Percentiles rank a stretch among this genome's conserved stretches.
Evolutionary conservation across 1,140 invertebrate genomes (phyloP).

Genomic region (Maniola jurtina): DNA sequence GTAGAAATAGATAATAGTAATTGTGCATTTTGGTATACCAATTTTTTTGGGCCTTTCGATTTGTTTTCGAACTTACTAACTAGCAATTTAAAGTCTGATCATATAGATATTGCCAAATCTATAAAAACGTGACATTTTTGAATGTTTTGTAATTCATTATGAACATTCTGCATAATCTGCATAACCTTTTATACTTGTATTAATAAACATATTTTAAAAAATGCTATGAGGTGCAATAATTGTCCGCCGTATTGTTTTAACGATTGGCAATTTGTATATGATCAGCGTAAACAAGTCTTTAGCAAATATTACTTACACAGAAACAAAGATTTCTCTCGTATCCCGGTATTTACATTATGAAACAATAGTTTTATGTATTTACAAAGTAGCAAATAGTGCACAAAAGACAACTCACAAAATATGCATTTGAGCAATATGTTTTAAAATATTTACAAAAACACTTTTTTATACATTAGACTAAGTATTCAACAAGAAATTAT

Average conservation of each 20-base stretch:
- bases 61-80: slow-evolving; percentile 53
- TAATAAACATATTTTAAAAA: background rate
- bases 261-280: background rate
- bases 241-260: background rate
- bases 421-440: slow-evolving; percentile 78
- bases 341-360: slow-evolving; percentile 58
- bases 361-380: slow-evolving; percentile 58
- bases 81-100: slow-evolving; percentile 45
- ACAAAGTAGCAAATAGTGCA: slow-evolving; percentile 75
- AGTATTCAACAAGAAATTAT: slow-evolving; percentile 40
- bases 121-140: background rate
- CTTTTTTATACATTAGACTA: slow-evolving; percentile 53
- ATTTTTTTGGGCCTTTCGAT: slow-evolving; percentile 69
- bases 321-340: slow-evolving; percentile 53
- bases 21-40: slow-evolving; percentile 72
- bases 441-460: slow-evolving; percentile 75
- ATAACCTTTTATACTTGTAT: too few relatives aligned
- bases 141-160: too few relatives aligned
- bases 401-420: slow-evolving; percentile 77
- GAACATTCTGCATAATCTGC: too few relatives aligned
- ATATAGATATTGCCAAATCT: slow-evolving; percentile 17
- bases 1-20: slow-evolving; percentile 43
- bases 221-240: background rate
- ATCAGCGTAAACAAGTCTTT: slow-evolving; percentile 27
- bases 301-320: slow-evolving; percentile 34